These are phyloP conservation scores for Epirrita christyi DNA, from an alignment of 2,888 invertebrate species.

Conservation along the genomic window DNA sequence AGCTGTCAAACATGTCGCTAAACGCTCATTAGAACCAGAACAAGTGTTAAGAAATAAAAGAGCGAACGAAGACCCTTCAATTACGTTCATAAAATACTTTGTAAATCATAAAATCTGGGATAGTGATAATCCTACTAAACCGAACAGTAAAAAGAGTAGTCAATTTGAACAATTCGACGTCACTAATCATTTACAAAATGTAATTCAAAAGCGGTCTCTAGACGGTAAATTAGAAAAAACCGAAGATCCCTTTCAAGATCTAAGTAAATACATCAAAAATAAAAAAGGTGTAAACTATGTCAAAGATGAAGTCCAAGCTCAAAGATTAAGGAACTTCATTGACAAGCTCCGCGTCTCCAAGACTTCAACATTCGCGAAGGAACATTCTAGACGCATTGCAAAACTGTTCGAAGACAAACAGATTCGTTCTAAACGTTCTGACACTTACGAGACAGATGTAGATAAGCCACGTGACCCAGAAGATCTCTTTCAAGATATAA, in stretches of 20 bases:
- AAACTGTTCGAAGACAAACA: constrained; percentile 13
- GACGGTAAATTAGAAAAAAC: constrained; percentile 35
- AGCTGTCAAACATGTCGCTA: constrained; percentile 33
- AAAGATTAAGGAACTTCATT: constrained; percentile 45
- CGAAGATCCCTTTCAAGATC: constrained; percentile 46
- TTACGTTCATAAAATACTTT: constrained; percentile 61
- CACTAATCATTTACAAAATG: constrained; percentile 47
- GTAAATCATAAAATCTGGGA: constrained; percentile 68
- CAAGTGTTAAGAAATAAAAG: constrained; percentile 44
- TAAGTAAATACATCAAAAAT: constrained; percentile 44
- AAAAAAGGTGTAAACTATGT: constrained; percentile 41
- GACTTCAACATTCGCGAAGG: constrained; percentile 10
- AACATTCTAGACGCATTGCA: neutral
- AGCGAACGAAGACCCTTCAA: constrained; percentile 43
- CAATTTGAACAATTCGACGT: constrained; percentile 44
- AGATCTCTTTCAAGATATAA: constrained; percentile 60
- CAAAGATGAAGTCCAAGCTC: constrained; percentile 39
- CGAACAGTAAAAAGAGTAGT: constrained; percentile 9
- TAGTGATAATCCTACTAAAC: constrained; percentile 47
- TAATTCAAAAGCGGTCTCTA: constrained; percentile 45
- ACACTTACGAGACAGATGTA: constrained; percentile 42
- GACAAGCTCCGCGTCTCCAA: constrained; percentile 30
- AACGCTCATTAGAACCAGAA: constrained; percentile 31
- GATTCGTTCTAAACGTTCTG: constrained; percentile 39
- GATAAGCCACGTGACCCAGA: constrained; percentile 47